Conservation (phyloP, 2,113 vertebrate genomes). For the Gyps fulvus region DNA sequence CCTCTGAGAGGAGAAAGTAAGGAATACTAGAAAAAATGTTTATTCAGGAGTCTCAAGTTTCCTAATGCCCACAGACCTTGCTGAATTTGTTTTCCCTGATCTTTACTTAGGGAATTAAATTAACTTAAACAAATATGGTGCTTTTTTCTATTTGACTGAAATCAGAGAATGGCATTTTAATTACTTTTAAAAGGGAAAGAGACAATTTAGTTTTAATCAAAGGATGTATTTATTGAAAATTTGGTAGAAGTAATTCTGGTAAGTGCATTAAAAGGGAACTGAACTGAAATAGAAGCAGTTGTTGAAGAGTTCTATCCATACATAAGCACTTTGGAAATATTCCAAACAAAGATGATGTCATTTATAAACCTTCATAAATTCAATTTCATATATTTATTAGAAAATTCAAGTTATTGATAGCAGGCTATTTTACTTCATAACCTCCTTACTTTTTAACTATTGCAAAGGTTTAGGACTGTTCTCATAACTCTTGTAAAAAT, state of each 20-base stretch:
- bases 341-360: neutral
- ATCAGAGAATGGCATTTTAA: neutral
- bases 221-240: neutral
- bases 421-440: neutral
- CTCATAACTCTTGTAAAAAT: neutral
- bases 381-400: neutral
- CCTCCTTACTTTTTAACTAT: neutral
- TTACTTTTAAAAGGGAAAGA: neutral
- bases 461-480: neutral
- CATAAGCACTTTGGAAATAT: neutral
- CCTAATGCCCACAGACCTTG: neutral
- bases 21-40: neutral
- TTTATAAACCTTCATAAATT: neutral
- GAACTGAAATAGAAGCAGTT: neutral
- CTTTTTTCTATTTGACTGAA: neutral
- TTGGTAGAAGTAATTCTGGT: neutral
- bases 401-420: neutral
- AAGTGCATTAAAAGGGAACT: neutral
- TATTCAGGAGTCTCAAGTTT: neutral
- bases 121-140: neutral
- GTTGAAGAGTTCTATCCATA: neutral
- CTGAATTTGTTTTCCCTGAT: neutral
- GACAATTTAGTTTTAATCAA: neutral
- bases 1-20: neutral
- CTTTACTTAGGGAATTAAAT: neutral